Conservation (phyloP, 2,113 vertebrate species). For the Microcebus jonahi region DNA sequence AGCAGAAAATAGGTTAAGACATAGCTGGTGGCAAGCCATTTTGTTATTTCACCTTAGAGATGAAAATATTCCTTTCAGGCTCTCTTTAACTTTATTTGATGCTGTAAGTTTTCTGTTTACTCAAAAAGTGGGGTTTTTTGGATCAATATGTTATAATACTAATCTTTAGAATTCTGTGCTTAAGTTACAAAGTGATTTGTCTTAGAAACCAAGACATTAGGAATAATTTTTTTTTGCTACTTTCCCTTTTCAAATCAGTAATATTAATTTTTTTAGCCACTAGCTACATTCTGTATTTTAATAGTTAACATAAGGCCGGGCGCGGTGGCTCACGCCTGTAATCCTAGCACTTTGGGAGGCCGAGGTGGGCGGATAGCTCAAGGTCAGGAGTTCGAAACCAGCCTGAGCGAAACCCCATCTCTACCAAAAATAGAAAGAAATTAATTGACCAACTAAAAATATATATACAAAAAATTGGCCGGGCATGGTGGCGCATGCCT, state of each 20-base stretch:
- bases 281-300: not conserved
- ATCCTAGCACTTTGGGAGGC: too few species aligned
- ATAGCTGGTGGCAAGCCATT: not conserved
- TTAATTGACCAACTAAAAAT: too few species aligned
- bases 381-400: too few species aligned
- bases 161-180: constrained; percentile 23
- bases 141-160: not conserved
- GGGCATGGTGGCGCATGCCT: too few species aligned
- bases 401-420: too few species aligned
- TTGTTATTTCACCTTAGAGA: not conserved
- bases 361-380: too few species aligned
- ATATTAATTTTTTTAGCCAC: not conserved
- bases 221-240: not conserved
- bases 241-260: not conserved
- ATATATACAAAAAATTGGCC: too few species aligned
- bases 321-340: too few species aligned
- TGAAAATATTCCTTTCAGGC: not conserved
- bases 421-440: too few species aligned
- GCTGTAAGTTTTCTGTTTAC: not conserved
- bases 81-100: constrained; percentile 27
- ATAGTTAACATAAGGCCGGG: too few species aligned
- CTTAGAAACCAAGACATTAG: constrained; percentile 20
- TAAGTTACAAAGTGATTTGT: constrained; percentile 6
- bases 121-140: not conserved
- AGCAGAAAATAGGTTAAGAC: not conserved